Conservation (phyloP, 2,797 vertebrate genomes). For the Coluber constrictor region DNA sequence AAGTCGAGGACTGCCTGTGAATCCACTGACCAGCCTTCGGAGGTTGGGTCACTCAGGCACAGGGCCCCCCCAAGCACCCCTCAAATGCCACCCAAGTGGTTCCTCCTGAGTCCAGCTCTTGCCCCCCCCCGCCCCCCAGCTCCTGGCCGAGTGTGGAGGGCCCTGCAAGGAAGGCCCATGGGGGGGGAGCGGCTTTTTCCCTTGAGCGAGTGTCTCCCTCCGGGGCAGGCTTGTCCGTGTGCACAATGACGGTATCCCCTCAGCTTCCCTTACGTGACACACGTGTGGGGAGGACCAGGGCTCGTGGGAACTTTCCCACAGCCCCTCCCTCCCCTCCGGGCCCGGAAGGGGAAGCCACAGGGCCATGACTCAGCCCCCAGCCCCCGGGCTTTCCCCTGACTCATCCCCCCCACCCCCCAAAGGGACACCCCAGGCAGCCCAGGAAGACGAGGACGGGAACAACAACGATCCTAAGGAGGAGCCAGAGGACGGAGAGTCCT, state of each 20-base stretch:
- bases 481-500: background rate
- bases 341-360: no score
- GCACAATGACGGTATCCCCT: background rate
- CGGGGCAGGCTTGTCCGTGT: background rate
- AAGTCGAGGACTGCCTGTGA: no score
- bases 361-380: background rate
- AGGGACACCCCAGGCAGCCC: background rate
- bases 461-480: fast-evolving
- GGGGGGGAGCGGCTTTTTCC: background rate
- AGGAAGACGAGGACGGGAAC: fast-evolving
- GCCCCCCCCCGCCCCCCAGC: no score
- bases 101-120: no score
- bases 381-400: background rate
- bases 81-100: no score
- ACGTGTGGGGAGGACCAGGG: background rate
- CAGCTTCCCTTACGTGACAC: background rate
- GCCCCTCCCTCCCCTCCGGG: no score
- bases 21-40: no score
- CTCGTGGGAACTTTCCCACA: background rate
- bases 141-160: background rate
- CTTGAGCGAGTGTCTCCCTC: fast-evolving
- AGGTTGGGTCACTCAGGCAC: no score
- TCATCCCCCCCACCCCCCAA: background rate
- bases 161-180: fast-evolving
- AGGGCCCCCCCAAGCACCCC: no score